Percentiles rank a stretch among this genome's conserved stretches.
These are phyloP conservation scores for Andrena dorsata DNA, from an alignment of 2,888 invertebrate species.

Conservation along the genomic window DNA sequence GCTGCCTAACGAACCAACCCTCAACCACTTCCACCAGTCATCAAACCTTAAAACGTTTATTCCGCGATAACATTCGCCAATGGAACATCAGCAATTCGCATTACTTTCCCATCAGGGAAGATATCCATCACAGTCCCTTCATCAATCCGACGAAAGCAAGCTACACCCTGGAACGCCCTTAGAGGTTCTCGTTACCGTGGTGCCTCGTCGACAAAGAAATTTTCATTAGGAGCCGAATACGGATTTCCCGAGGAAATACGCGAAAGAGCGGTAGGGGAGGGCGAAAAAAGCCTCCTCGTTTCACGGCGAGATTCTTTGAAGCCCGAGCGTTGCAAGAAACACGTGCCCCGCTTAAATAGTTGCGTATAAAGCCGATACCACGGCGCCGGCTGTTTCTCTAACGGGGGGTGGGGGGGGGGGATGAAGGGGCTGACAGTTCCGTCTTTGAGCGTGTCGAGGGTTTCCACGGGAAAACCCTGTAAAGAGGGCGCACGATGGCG, in stretches of 20 bases:
- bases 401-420: neutral
- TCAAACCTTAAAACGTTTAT: no score
- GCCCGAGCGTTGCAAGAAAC: slow-evolving; percentile 50
- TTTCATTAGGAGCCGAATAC: slow-evolving; percentile 25
- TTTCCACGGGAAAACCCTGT: slow-evolving; percentile 33
- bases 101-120: neutral
- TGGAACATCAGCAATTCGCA: no score
- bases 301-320: slow-evolving; percentile 59
- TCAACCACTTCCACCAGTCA: no score
- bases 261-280: neutral
- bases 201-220: slow-evolving; percentile 8
- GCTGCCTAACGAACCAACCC: no score
- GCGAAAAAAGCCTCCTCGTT: slow-evolving; percentile 13
- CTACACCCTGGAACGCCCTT: neutral
- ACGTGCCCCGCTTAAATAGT: slow-evolving; percentile 65
- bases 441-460: slow-evolving; percentile 43
- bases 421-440: slow-evolving; percentile 31
- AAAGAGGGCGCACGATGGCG: slow-evolving; percentile 25
- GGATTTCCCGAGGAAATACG: slow-evolving; percentile 14
- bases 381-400: slow-evolving; percentile 50
- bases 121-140: neutral
- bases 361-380: slow-evolving; percentile 55
- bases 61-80: no score
- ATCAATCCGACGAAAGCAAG: neutral
- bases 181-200: slow-evolving; percentile 6